These are phyloP conservation scores for Epinotia brunnichana DNA, from an alignment of 2,888 invertebrate genomes.

Conservation along the genomic window DNA sequence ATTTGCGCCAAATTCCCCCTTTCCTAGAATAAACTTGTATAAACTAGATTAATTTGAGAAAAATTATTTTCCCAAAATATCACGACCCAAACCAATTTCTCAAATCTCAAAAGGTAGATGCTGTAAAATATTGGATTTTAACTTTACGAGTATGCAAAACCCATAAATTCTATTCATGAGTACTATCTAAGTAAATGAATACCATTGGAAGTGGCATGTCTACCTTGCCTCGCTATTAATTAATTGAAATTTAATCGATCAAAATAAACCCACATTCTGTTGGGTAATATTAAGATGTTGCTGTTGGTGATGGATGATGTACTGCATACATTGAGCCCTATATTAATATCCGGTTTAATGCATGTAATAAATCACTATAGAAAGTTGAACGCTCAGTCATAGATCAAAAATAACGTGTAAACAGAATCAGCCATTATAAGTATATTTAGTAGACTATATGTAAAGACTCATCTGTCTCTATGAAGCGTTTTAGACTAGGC, in stretches of 20 bases:
- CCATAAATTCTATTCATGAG: too few species aligned
- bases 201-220: neutral
- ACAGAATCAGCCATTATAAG: constrained; percentile 11
- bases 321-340: constrained; percentile 4
- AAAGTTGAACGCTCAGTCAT: constrained; percentile 45
- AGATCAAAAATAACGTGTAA: constrained; percentile 22
- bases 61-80: too few species aligned
- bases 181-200: neutral
- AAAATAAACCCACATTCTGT: constrained; percentile 21
- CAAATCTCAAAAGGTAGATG: too few species aligned
- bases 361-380: constrained; percentile 48
- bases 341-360: constrained; percentile 26
- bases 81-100: too few species aligned
- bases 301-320: too few species aligned
- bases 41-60: too few species aligned
- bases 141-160: too few species aligned
- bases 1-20: too few species aligned
- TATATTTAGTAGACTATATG: constrained; percentile 27
- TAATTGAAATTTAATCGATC: constrained; percentile 30
- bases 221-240: constrained; percentile 16
- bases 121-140: too few species aligned
- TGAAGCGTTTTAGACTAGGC: constrained; percentile 11
- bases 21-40: too few species aligned
- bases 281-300: constrained; percentile 12
- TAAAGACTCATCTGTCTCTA: constrained; percentile 9